Evolutionary conservation across 2,797 vertebrate genomes (phyloP), one percentile per base, ranked within the genome.

Genomic region (Myotis findleyi): DNA sequence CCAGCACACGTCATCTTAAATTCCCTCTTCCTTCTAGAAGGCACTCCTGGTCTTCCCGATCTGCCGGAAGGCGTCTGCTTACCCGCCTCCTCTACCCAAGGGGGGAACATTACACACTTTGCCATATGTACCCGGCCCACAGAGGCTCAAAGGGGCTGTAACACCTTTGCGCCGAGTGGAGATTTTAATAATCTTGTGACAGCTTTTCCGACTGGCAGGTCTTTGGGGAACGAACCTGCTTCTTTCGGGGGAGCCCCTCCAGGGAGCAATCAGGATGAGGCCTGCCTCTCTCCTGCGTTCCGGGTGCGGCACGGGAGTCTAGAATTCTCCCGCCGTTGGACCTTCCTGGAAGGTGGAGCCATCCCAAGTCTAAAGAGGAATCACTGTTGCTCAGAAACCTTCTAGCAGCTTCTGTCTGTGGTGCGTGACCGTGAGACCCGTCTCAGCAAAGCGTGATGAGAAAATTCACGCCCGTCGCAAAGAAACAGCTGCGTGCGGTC

Each of bases 401-500:
- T n/a, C 47, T 27, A 8, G 41, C 30, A 2, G 0, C 27, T 55
- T 55, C 25, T 16, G 84, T 44, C 38, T n/a, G 25, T 0, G 4
- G n/a, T 59, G 7, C 3, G 9, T 69, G 23, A 69, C 53, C 33
- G 3, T 3, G 30, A 73, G 51, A 71, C 41, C 62, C 27, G 14
- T 21, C 49, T 85, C 49, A 30, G 69, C 13, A 36, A 36, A 5
- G 5, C 16, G 25, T 55, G 81, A 27, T 17, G 85, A 81, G 79
- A 81, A 92, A 81, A 76, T 71, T 27, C 85, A 82, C 23, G 76
- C 62, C n/a, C 51, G 2, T 79, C 81, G n/a, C 59, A 23, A 44
- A 33, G 25, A 83, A 85, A 80, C 59, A 80, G 57, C 93, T 89
- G 90, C 71, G 84, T 18, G 33, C 20, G 53, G 53, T 1, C 64